These are phyloP conservation scores for Halcyon smyrnensis DNA, from an alignment of 2,797 vertebrate species.

Conservation along the genomic window DNA sequence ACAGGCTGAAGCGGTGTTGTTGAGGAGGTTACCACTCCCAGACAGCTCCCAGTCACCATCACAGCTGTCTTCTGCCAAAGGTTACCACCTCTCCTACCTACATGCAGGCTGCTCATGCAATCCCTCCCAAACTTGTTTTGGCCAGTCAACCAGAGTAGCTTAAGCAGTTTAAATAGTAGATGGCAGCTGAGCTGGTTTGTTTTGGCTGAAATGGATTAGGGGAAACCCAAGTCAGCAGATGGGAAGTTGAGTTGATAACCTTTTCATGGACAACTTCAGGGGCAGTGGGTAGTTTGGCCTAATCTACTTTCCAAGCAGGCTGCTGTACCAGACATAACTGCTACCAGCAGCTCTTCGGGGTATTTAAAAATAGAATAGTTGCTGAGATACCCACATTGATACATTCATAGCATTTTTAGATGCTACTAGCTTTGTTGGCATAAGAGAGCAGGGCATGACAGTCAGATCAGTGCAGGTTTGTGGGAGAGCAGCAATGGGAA, in stretches of 20 bases:
- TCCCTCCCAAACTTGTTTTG: not conserved
- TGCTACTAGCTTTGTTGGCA: not conserved
- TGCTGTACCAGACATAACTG: not conserved
- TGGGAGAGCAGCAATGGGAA: not conserved
- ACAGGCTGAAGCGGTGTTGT: not conserved
- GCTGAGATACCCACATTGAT: not conserved
- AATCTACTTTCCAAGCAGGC: not conserved
- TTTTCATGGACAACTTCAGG: not conserved
- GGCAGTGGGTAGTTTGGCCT: not conserved
- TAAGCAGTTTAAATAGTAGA: slow-evolving; percentile 18
- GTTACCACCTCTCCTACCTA: not conserved
- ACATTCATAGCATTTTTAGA: not conserved
- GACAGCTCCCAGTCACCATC: not conserved
- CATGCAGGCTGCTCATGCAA: not conserved
- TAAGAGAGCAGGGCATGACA: not conserved
- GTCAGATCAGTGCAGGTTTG: not conserved
- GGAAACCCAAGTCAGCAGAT: slow-evolving; percentile 14
- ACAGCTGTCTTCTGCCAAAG: not conserved
- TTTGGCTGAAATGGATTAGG: not conserved
- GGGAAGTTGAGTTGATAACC: not conserved
- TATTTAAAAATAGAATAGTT: slow-evolving; percentile 3
- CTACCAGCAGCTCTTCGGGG: not conserved
- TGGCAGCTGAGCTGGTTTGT: not conserved
- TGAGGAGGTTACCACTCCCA: not conserved
- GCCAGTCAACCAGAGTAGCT: not conserved